phyloP scores from a whole-genome alignment of 2,113 vertebrate species.

The Phoxinus phoxinus region DNA sequence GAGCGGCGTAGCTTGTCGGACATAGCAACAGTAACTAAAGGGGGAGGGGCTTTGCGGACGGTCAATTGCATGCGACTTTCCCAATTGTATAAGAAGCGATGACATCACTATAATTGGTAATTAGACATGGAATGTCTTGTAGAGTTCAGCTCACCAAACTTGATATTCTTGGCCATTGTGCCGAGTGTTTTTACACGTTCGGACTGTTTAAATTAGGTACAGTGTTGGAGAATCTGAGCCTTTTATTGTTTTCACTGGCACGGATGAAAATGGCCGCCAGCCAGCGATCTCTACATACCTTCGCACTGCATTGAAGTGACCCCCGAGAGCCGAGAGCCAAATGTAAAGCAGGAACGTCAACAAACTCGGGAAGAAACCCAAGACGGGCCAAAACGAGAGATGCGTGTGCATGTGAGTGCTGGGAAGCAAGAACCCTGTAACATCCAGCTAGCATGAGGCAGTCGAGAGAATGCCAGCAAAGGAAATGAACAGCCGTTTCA shows the following conservation, averaged over 20 bases:
- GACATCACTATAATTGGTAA: conserved; percentile 29
- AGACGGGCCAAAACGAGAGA: conserved; percentile 36
- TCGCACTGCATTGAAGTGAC: conserved; percentile 7
- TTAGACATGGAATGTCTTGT: not conserved
- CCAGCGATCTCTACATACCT: conserved; percentile 33
- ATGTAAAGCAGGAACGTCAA: conserved; percentile 46
- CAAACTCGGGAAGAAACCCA: conserved; percentile 40
- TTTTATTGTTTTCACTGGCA: conserved; percentile 50
- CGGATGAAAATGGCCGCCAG: conserved; percentile 27
- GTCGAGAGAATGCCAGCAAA: conserved; percentile 37
- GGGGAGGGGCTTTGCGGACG: too few species aligned
- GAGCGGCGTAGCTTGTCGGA: too few species aligned
- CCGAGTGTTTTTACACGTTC: conserved; percentile 37
- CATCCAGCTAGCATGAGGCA: conserved; percentile 7
- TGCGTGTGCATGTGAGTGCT: conserved; percentile 22
- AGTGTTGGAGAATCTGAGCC: conserved; percentile 35
- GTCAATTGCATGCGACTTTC: not conserved
- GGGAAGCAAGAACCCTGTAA: conserved; percentile 23
- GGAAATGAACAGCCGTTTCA: conserved; percentile 58
- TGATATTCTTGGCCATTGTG: conserved; percentile 31
- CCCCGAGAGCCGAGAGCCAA: not conserved
- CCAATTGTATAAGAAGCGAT: conserved; percentile 26
- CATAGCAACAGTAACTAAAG: too few species aligned
- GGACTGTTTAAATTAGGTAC: conserved; percentile 41
- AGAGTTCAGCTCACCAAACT: not conserved